Evolutionary conservation across 2,113 vertebrate genomes (phyloP), one percentile per base, ranked within the genome.

Genomic region (Cariama cristata): DNA sequence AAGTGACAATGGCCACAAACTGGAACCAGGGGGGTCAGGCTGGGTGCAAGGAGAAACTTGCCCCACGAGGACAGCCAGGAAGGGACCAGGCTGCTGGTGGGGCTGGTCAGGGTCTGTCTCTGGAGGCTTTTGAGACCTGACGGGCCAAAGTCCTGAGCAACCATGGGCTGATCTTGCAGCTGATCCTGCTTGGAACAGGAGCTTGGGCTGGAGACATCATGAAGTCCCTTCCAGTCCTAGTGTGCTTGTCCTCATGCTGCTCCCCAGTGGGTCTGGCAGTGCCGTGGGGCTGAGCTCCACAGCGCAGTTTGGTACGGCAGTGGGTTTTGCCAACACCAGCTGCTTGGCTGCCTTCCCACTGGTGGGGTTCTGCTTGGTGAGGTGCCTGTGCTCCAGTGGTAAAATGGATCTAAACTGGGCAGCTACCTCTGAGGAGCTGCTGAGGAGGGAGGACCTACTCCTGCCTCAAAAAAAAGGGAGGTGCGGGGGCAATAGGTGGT

Each of bases 401-500:
- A 49, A 86, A 76, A 68, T 42, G 63, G 49, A 40, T 50, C 62
- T 68, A 30, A 88, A 56, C 3, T 11, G 47, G 60, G 42, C 44
- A 85, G 42, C 35, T 79, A 19, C 33, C 35, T 64, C 64, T n/a
- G 49, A 50, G 52, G 30, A 76, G 58, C 38, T 60, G 6, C 32
- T 69, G 86, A 47, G 53, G 38, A 21, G 33, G 68, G 17, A 40
- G 10, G 27, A 84, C 44, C 10, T 32, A 18, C 11, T 77, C 15
- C 42, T 38, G 18, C 42, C 59, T 47, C 49, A 47, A 23, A 62
- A 52, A 56, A 30, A 69, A 27, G 28, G 19, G 3, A 27, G 28
- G 19, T 2, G 4, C 10, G 13, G 0, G 0, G 9, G 8, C 4
- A 9, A 52, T 52, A 73, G 44, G 7, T 26, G 33, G 33, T 35